phyloP scores from a whole-genome alignment of 2,888 invertebrate genomes.

The Noctua comes region DNA sequence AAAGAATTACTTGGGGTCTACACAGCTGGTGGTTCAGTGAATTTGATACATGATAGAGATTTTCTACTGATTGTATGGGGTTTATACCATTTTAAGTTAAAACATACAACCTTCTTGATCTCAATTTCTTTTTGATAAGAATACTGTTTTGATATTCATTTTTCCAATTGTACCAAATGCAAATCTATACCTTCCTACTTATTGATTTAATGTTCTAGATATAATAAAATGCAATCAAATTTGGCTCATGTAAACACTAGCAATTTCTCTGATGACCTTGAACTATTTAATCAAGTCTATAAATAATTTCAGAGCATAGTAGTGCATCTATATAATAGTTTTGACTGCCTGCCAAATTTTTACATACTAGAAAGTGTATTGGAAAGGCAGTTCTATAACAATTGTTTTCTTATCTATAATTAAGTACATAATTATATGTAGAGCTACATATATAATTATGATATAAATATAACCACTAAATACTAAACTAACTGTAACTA shows the following conservation, averaged over 20 bases:
- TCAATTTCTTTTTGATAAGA: background rate
- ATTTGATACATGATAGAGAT: background rate
- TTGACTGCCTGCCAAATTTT: conserved; percentile 73
- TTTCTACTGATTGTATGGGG: background rate
- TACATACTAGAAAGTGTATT: conserved; percentile 46
- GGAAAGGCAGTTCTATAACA: conserved; percentile 8
- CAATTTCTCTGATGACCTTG: conserved; percentile 68
- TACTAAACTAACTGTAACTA: no score
- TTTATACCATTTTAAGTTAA: background rate
- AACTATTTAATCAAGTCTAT: conserved; percentile 69
- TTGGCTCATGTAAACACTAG: conserved; percentile 55
- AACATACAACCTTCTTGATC: background rate
- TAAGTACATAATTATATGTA: background rate
- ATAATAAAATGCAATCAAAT: conserved; percentile 24
- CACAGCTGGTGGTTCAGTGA: background rate
- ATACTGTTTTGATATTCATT: background rate
- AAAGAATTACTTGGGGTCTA: background rate
- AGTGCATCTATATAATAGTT: conserved; percentile 58
- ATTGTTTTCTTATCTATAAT: conserved; percentile 6
- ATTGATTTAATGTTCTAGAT: background rate
- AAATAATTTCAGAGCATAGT: conserved; percentile 59
- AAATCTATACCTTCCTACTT: background rate
- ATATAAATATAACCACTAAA: no score
- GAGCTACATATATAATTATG: no score
- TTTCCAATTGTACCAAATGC: background rate